Percentiles rank a stretch among this genome's conserved stretches.
Conservation (phyloP, 30 jellyfish, hydroid and myxozoan genomes). For the Chironex yamaguchii region DNA sequence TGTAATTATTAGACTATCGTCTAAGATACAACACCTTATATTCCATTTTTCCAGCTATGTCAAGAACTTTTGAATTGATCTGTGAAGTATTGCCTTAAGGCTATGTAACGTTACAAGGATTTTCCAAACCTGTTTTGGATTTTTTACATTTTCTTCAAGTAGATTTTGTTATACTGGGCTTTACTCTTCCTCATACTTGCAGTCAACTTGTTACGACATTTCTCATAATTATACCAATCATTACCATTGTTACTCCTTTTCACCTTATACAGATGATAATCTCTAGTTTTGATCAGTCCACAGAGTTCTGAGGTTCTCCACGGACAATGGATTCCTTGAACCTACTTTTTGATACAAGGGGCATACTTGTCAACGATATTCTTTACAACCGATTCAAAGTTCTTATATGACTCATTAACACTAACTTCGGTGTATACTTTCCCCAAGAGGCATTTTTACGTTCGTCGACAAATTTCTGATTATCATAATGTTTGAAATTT, state of each 20-base stretch:
- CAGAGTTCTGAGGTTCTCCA: constrained; percentile 26
- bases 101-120: constrained; percentile 20
- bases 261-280: constrained; percentile 23
- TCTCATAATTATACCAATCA: constrained; percentile 37
- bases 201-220: constrained; percentile 63
- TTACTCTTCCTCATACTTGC: constrained; percentile 53
- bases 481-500: not conserved
- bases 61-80: constrained; percentile 16
- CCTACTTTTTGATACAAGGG: constrained; percentile 24
- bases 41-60: constrained; percentile 39
- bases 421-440: not conserved
- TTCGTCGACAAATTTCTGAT: not conserved
- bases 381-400: constrained; percentile 2
- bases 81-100: constrained; percentile 44
- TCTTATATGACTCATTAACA: not conserved
- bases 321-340: constrained; percentile 28
- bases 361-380: constrained; percentile 19
- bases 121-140: constrained; percentile 57
- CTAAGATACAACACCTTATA: too few species aligned
- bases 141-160: constrained; percentile 38
- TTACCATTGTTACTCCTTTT: constrained; percentile 32
- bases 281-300: constrained; percentile 33
- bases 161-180: constrained; percentile 43
- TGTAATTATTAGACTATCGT: too few species aligned
- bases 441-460: constrained; percentile 15